Evolutionary conservation across 2,113 vertebrate genomes (phyloP).

Genomic region (Scolopax mira): DNA sequence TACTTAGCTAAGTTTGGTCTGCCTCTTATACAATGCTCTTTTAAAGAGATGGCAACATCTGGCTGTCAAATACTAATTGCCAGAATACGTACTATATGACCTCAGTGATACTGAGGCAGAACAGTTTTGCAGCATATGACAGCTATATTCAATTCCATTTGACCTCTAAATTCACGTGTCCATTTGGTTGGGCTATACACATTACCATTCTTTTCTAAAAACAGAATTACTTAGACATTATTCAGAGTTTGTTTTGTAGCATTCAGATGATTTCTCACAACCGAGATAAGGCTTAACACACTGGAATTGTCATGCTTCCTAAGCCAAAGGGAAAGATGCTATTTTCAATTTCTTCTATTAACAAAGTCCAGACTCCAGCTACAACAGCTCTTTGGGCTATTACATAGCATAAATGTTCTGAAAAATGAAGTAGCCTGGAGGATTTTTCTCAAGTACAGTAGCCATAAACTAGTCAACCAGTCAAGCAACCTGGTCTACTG

Average conservation of each 20-base stretch:
- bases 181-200: neutral
- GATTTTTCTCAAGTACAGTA: neutral
- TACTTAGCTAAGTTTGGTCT: neutral
- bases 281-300: neutral
- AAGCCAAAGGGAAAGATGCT: neutral
- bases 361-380: neutral
- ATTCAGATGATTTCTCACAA: neutral
- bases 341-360: neutral
- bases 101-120: neutral
- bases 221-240: neutral
- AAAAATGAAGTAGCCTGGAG: neutral
- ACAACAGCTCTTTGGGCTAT: neutral
- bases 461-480: neutral
- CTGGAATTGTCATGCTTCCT: neutral
- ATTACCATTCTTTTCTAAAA: neutral
- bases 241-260: neutral
- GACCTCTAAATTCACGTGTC: neutral
- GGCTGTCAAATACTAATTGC: neutral
- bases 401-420: neutral
- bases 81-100: neutral
- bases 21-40: neutral
- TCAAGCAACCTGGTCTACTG: neutral
- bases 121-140: neutral
- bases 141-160: neutral
- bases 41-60: neutral